Evolutionary conservation across 2,888 invertebrate genomes (phyloP), one percentile per base, ranked within the genome.

Genomic region (Chesias legatella): DNA sequence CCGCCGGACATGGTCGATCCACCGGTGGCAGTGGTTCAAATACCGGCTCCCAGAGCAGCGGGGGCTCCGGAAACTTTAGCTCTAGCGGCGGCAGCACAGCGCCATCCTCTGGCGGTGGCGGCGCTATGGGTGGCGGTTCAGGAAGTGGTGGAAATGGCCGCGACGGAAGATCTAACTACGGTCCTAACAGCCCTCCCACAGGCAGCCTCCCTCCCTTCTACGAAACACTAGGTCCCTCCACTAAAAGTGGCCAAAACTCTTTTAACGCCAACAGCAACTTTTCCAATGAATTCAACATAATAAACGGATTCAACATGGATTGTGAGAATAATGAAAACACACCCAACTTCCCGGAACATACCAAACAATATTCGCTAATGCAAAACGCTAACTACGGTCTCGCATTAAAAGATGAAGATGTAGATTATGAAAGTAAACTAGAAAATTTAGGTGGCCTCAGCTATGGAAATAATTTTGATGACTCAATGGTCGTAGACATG

Each of bases 171-270:
- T 93, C 94, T 45, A 95, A 95, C 73, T 95, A 95, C 69, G 95
- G 95, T 1, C 95, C 95, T 5, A 95, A 94, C 57, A 95, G 95
- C 60, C 95, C 95, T 34, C 95, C 95, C 1, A 95, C 95, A 0
- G 95, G 95, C 7, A 94, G 95, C 34, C 82, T 96, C 46, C 96
- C 96, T n/a, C 95, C 95, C 0, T 96, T 96, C 67, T 95, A 95
- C 73, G 95, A 95, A 79, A 94, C 94, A 6, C 88, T 96, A 0
- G 88, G 85, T 10, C 84, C 86, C 9, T 84, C 84, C 1, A 83
- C 85, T 9, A 96, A 96, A 75, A 92, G 92, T 33, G 94, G 95
- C 7, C 94, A 94, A 64, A 92, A 92, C 53, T 90, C 91, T 7
- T 94, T 92, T 64, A 93, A 93, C 65, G 92, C 92, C 11, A 91